phyloP scores from a whole-genome alignment of 2,113 vertebrate genomes.

The Garra rufa region DNA sequence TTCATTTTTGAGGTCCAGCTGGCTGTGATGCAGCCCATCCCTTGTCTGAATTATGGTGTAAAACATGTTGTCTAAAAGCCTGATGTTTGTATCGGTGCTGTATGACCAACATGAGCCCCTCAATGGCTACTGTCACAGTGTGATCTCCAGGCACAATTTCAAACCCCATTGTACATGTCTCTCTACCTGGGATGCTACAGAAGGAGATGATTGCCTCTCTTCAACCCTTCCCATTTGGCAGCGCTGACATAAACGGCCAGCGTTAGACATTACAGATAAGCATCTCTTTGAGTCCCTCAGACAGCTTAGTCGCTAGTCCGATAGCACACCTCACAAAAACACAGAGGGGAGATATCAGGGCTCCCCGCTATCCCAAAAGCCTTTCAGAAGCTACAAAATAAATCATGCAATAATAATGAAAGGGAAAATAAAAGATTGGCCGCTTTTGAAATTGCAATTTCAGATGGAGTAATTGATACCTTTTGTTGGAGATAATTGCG shows the following conservation, averaged over 20 bases:
- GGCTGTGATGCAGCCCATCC: background rate
- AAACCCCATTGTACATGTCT: slow-evolving; percentile 26
- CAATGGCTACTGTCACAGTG: slow-evolving; percentile 25
- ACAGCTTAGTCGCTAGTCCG: slow-evolving; percentile 67
- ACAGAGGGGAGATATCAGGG: slow-evolving; percentile 45
- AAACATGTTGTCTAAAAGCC: background rate
- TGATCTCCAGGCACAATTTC: slow-evolving; percentile 38
- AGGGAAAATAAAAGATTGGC: slow-evolving; percentile 50
- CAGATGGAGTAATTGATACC: slow-evolving; percentile 30
- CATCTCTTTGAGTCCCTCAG: slow-evolving; percentile 72
- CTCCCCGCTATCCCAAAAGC: slow-evolving; percentile 63
- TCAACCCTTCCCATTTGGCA: slow-evolving; percentile 67
- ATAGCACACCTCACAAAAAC: slow-evolving; percentile 70
- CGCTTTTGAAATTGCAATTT: background rate
- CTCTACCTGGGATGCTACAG: slow-evolving; percentile 20
- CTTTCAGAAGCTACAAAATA: slow-evolving; percentile 40
- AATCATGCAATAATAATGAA: slow-evolving; percentile 31
- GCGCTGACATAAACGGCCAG: slow-evolving; percentile 62
- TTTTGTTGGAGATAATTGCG: slow-evolving; percentile 27
- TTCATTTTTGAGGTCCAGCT: background rate
- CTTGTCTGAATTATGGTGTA: slow-evolving; percentile 2
- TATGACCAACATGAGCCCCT: slow-evolving; percentile 10
- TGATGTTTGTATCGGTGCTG: slow-evolving; percentile 15
- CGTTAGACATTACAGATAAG: slow-evolving; percentile 73
- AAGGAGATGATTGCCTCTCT: slow-evolving; percentile 69